Conservation (phyloP, 1,140 invertebrate species). For the Tribolium castaneum region DNA sequence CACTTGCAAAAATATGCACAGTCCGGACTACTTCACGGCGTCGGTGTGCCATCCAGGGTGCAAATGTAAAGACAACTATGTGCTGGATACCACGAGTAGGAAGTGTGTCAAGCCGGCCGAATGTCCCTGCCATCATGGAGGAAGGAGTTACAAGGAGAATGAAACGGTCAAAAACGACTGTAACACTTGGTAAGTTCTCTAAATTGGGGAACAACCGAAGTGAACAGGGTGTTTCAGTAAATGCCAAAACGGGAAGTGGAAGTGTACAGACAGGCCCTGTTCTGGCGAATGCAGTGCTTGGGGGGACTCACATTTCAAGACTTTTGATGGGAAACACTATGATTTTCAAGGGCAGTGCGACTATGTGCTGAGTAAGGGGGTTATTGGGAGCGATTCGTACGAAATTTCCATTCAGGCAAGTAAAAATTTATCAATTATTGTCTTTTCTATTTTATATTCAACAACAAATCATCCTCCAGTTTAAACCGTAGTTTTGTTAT, state of each 20-base stretch:
- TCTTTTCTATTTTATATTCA: too few relatives aligned
- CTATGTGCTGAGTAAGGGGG: slow-evolving; percentile 84
- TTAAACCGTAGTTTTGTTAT: too few relatives aligned
- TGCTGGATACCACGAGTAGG: slow-evolving; percentile 75
- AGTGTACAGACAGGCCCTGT: slow-evolving; percentile 73
- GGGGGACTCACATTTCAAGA: slow-evolving; percentile 89
- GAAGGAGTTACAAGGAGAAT: slow-evolving; percentile 82
- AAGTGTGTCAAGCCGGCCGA: slow-evolving; percentile 75
- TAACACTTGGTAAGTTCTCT: slow-evolving; percentile 77
- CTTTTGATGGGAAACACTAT: slow-evolving; percentile 85
- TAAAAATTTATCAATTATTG: too few relatives aligned
- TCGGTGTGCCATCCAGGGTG: slow-evolving; percentile 81
- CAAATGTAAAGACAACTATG: slow-evolving; percentile 79
- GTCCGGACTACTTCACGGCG: slow-evolving; percentile 63
- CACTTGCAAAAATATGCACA: slow-evolving; percentile 88
- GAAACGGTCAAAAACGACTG: slow-evolving; percentile 83
- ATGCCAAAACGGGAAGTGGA: slow-evolving; percentile 76
- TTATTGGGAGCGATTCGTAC: slow-evolving; percentile 72
- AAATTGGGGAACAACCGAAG: background rate
- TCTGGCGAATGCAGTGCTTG: slow-evolving; percentile 80
- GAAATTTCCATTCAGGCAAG: slow-evolving; percentile 76
- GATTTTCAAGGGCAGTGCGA: slow-evolving; percentile 91
- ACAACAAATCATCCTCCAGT: background rate
- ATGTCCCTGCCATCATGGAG: slow-evolving; percentile 91
- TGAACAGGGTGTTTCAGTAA: slow-evolving; percentile 65